phyloP scores from a whole-genome alignment of 1,140 invertebrate genomes.

The Megathymus violae region DNA sequence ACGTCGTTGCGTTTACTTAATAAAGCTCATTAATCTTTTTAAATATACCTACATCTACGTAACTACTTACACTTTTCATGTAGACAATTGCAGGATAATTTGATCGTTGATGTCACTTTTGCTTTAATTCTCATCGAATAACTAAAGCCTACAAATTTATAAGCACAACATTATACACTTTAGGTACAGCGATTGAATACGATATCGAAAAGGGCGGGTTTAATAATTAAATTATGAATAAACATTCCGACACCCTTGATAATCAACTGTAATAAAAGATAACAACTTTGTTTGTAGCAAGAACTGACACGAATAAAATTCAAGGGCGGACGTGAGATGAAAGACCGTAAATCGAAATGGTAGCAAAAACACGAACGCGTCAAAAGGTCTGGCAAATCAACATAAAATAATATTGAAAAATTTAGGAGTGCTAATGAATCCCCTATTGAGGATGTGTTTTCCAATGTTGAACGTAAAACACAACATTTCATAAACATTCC shows the following conservation, averaged over 20 bases:
- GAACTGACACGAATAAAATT: conserved; percentile 30
- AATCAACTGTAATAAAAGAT: conserved; percentile 25
- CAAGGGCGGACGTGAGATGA: conserved; percentile 19
- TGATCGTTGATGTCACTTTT: no score
- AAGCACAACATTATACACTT: no score
- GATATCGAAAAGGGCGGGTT: no score
- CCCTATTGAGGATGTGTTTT: conserved; percentile 44
- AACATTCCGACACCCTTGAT: conserved; percentile 15
- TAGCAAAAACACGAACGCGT: conserved; percentile 14
- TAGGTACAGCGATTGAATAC: no score
- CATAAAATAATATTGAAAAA: conserved; percentile 15
- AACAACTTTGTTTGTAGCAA: conserved; percentile 32
- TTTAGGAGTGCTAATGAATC: conserved; percentile 38
- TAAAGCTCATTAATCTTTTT: no score
- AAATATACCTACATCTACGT: no score
- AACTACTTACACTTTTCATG: no score
- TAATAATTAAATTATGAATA: conserved; percentile 12
- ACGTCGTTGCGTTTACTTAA: no score
- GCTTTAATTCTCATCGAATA: no score
- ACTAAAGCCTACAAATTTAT: no score
- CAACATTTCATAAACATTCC: conserved; percentile 48
- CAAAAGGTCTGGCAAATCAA: conserved; percentile 11
- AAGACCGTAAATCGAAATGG: conserved; percentile 19
- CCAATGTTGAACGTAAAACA: conserved; percentile 38
- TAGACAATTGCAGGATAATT: no score